These are phyloP conservation scores for Lophotis ruficrista DNA, from an alignment of 2,113 vertebrate species.

Conservation along the genomic window DNA sequence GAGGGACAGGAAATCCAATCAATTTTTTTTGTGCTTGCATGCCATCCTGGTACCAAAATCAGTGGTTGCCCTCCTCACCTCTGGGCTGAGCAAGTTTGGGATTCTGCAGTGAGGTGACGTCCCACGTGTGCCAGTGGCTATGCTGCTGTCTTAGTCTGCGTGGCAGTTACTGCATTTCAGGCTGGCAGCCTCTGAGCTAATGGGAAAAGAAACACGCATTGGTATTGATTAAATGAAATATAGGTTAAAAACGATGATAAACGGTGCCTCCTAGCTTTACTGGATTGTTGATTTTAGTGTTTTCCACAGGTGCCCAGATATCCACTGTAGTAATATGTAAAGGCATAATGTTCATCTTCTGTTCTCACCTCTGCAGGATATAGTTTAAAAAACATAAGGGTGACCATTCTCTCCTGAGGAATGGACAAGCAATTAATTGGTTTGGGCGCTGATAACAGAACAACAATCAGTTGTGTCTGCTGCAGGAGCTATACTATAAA, in stretches of 20 bases:
- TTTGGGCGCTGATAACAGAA: background rate
- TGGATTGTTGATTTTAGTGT: background rate
- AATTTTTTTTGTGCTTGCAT: background rate
- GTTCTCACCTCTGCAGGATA: background rate
- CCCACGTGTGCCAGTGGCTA: background rate
- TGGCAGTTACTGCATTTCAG: background rate
- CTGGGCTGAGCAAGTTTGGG: background rate
- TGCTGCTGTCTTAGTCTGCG: accelerated
- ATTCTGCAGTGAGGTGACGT: background rate
- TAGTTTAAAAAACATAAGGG: background rate
- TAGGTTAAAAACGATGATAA: background rate
- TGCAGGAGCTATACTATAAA: background rate
- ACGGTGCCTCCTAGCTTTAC: background rate
- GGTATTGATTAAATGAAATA: background rate
- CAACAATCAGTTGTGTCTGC: background rate
- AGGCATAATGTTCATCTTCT: background rate
- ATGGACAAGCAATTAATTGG: background rate
- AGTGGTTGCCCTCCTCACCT: background rate
- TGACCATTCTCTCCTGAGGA: background rate
- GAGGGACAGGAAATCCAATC: background rate
- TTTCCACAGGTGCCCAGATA: background rate
- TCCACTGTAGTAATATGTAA: background rate
- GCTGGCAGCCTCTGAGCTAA: background rate
- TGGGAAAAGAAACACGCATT: background rate
- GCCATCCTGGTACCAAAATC: background rate